Percentiles rank a stretch among this genome's conserved stretches.
phyloP scores from a whole-genome alignment of 2,888 invertebrate genomes.

The Agrotis ipsilon region DNA sequence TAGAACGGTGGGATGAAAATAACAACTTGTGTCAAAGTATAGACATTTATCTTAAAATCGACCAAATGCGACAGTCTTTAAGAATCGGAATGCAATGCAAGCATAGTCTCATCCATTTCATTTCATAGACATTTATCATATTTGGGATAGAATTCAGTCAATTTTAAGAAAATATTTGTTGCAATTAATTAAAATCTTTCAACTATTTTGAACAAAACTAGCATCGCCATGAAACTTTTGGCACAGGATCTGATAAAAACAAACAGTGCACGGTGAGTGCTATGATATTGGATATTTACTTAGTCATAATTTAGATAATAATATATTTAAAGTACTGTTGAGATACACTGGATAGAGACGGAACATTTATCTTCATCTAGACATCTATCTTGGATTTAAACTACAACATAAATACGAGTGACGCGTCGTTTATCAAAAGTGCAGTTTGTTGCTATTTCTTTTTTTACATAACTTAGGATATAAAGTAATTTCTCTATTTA shows the following conservation, averaged over 20 bases:
- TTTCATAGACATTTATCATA: not conserved
- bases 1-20: slow-evolving; percentile 38
- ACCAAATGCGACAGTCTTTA: slow-evolving; percentile 1
- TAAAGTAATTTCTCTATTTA: not conserved
- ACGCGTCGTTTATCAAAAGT: not conserved
- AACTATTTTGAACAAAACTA: slow-evolving; percentile 29
- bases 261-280: slow-evolving; percentile 47
- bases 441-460: not conserved
- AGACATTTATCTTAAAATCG: slow-evolving; percentile 40
- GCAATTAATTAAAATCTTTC: slow-evolving; percentile 15
- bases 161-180: slow-evolving; percentile 41
- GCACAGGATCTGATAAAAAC: slow-evolving; percentile 68
- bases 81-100: slow-evolving; percentile 7
- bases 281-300: slow-evolving; percentile 34
- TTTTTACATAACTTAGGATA: too few species aligned
- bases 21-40: slow-evolving; percentile 5
- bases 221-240: slow-evolving; percentile 70
- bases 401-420: not conserved
- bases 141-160: slow-evolving; percentile 21
- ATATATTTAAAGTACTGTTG: slow-evolving; percentile 43
- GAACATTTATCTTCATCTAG: slow-evolving; percentile 9
- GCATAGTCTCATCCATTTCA: not conserved
- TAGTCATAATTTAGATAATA: slow-evolving; percentile 38
- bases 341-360: slow-evolving; percentile 32
- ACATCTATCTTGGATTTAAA: slow-evolving; percentile 1